Conservation (phyloP, 1,140 invertebrate genomes). For the Phymorhynchus buccinoides region DNA sequence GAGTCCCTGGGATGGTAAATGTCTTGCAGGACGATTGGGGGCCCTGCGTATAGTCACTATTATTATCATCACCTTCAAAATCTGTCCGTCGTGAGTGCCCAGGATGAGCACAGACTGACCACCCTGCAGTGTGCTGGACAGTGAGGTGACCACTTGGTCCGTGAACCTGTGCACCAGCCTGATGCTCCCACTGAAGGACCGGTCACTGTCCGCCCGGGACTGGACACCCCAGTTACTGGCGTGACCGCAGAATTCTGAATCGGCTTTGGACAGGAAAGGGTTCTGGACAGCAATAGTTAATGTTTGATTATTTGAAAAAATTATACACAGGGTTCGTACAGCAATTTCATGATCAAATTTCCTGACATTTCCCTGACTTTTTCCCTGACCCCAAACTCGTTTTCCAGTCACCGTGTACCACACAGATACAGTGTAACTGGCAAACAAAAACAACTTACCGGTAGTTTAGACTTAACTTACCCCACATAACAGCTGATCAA, state of each 20-base stretch:
- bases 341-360: too few species aligned
- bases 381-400: too few species aligned
- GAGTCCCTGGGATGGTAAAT: too few species aligned
- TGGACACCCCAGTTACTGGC: background rate
- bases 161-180: background rate
- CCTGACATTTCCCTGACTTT: too few species aligned
- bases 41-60: too few species aligned
- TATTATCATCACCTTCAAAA: constrained; percentile 51
- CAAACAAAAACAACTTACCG: too few species aligned
- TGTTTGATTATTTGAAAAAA: background rate
- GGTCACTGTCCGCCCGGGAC: background rate
- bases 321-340: too few species aligned
- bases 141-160: constrained; percentile 45
- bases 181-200: background rate
- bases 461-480: too few species aligned
- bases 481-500: too few species aligned
- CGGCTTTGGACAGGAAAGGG: background rate
- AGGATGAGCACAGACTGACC: constrained; percentile 47
- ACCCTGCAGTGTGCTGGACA: constrained; percentile 43
- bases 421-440: too few species aligned
- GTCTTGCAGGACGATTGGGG: too few species aligned
- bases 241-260: background rate
- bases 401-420: too few species aligned
- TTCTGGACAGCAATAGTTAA: background rate
- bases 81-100: constrained; percentile 50